Base-by-base conservation (phyloP, 2,888 invertebrate species). In the Antitype chi region DNA sequence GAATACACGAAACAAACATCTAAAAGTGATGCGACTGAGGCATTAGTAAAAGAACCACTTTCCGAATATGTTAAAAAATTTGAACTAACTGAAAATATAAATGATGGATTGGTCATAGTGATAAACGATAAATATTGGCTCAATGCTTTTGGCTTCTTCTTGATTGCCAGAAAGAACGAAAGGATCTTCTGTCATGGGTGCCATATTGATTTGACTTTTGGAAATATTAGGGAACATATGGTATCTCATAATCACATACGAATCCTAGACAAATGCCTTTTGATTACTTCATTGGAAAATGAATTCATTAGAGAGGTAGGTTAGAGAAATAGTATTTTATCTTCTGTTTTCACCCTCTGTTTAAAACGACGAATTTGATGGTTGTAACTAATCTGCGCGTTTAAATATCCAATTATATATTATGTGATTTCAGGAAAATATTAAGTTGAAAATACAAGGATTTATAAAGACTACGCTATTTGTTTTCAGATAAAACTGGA, bases 251-350 rank as follows among this genome's bases (percentile, higher is more conserved):
- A 70, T 23, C 85, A 85, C 66, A 59, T 4, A n/a, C 28, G 28
- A 11, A 28, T 25, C 0, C 0, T 85, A 1, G 17, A 53, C 0
- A 75, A 76, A 17, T 43, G 59, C 15, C 70, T 59, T 28, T 7
- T 80, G 6, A 52, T 85, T 68, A 66, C 67, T 60, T 80, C 85
- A 13, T 52, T 85, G 23, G 55, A 77, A 68, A 38, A 62, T 43
- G 85, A 85, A 67, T 85, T 83, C 25, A 78, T 85, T 57, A 74
- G 85, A 78, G 81, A 85, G 83, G 85, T 85, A 76, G 13, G 70
- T 55, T 20, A 9, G 5, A 9, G 0, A 64, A 20, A 23, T 17
- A 17, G 1, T 43, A 11, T 60, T 32, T 13, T 43, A 11, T 59
- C 25, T 13, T 25, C 5, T 43, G 15, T 43, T 49, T 66, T 67